Evolutionary conservation across 2,113 vertebrate genomes (phyloP).

Genomic region (Ranitomeya imitator): DNA sequence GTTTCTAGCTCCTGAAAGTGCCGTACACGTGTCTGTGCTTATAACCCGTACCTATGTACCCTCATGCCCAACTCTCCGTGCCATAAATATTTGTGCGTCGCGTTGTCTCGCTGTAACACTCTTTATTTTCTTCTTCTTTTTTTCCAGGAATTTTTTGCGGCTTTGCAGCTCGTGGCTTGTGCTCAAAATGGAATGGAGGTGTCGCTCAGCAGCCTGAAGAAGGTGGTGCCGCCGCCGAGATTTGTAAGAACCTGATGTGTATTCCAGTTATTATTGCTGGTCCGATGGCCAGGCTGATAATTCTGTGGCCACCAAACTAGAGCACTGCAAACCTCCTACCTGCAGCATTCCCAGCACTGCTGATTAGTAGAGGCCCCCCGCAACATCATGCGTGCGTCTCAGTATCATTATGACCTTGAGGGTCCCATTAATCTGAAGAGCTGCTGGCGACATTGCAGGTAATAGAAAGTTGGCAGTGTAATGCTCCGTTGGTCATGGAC

Average conservation of each 20-base stretch:
- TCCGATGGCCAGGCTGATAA: too few relatives aligned
- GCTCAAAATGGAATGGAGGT: slow-evolving; percentile 97
- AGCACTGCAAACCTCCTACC: too few relatives aligned
- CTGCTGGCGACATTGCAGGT: too few relatives aligned
- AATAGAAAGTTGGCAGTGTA: too few relatives aligned
- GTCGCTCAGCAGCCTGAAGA: slow-evolving; percentile 84
- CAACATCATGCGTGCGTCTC: too few relatives aligned
- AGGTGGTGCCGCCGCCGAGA: slow-evolving; percentile 89
- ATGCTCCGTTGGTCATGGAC: too few relatives aligned
- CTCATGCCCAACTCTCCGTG: too few relatives aligned
- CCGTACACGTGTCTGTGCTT: background rate
- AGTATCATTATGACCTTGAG: too few relatives aligned
- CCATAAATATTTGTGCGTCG: background rate
- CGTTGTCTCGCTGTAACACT: background rate
- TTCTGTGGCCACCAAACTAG: too few relatives aligned
- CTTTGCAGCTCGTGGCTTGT: slow-evolving; percentile 91
- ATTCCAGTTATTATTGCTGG: background rate
- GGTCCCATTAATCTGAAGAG: too few relatives aligned
- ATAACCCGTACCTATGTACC: background rate
- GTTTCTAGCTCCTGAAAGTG: background rate
- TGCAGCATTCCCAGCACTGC: too few relatives aligned
- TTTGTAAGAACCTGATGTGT: slow-evolving; percentile 82
- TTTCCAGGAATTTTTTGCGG: slow-evolving; percentile 93
- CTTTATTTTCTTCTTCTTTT: background rate
- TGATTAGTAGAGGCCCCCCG: too few relatives aligned